Base-by-base conservation (phyloP, 2,888 invertebrate genomes). In the Acheta domesticus region DNA sequence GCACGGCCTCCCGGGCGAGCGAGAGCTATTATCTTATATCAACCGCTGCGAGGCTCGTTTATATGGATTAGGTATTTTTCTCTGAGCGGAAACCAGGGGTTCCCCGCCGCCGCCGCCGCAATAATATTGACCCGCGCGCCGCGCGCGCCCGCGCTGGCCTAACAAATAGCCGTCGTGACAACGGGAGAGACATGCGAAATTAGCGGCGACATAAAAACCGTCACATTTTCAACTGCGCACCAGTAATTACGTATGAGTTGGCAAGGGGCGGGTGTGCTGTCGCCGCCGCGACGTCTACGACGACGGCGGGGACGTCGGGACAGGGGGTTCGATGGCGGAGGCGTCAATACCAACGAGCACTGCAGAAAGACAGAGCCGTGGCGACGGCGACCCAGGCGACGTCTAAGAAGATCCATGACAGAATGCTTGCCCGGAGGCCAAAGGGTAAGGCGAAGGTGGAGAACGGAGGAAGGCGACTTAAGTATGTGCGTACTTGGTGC, bases 1-100 rank as follows among this genome's bases (percentile, higher is more conserved):
- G 36, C 36, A 36, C 5, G 36, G 36, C 36, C 36, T 36, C 36
- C 36, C 36, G 36, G 36, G 36, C 36, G 36, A 36, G 19, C 21
- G 21, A 14, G 14, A 20, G 75, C 75, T 75, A 75, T 36, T 75
- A 75, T 75, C 36, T 75, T 36, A 62, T 62, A 62, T 62, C 62
- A 62, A 62, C 62, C 62, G 62, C 62, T 62, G 62, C 62, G 62
- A 62, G 62, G 62, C 62, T 62, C 62, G 62, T 62, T 62, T 62
- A 62, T 62, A 62, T 62, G 62, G 62, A 62, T 62, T 62, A 62
- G 62, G 62, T 62, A 62, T 62, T 62, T 62, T 62, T 62, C 62
- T 62, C 62, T n/a, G n/a, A 62, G 62, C 62, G 62, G 62, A 62
- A 62, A 62, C 62, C 16, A 14, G n/a, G 62, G 16, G 14, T n/a